Conservation (phyloP, 2,888 invertebrate genomes). For the Troides aeacus region DNA sequence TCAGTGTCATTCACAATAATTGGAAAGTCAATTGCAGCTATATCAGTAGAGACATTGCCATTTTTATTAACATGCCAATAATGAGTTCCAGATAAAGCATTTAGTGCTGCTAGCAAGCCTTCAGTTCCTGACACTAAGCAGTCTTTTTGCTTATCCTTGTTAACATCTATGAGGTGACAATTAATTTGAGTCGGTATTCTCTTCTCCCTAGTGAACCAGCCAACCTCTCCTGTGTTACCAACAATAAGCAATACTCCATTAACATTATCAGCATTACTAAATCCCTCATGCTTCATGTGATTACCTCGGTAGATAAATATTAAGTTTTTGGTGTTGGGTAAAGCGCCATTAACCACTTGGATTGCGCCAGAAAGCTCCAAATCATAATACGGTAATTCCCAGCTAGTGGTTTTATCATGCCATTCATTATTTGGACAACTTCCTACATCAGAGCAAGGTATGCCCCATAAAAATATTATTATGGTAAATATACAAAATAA, state of each 20-base stretch:
- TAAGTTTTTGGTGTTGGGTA: constrained; percentile 83
- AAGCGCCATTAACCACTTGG: constrained; percentile 83
- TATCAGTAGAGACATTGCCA: constrained; percentile 71
- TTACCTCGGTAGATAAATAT: constrained; percentile 87
- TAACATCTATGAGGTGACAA: constrained; percentile 86
- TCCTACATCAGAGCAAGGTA: constrained; percentile 86
- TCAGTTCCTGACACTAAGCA: constrained; percentile 87
- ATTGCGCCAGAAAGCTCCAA: constrained; percentile 85
- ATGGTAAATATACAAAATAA: constrained; percentile 85
- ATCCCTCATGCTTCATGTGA: constrained; percentile 77
- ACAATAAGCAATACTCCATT: constrained; percentile 86
- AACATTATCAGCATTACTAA: constrained; percentile 68
- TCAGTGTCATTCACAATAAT: constrained; percentile 86
- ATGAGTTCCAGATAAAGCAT: constrained; percentile 76
- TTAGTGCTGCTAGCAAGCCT: constrained; percentile 79
- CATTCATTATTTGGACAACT: constrained; percentile 82
- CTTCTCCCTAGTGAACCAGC: constrained; percentile 86
- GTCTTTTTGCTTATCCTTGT: constrained; percentile 85
- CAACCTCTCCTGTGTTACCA: constrained; percentile 84
- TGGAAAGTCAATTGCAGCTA: constrained; percentile 84
- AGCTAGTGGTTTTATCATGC: constrained; percentile 81
- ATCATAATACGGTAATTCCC: constrained; percentile 84
- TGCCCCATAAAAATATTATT: constrained; percentile 86
- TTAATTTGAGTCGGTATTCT: constrained; percentile 86
- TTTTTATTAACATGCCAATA: constrained; percentile 81